phyloP scores from a whole-genome alignment of 2,888 invertebrate species.

The Lasioglossum figueresi region DNA sequence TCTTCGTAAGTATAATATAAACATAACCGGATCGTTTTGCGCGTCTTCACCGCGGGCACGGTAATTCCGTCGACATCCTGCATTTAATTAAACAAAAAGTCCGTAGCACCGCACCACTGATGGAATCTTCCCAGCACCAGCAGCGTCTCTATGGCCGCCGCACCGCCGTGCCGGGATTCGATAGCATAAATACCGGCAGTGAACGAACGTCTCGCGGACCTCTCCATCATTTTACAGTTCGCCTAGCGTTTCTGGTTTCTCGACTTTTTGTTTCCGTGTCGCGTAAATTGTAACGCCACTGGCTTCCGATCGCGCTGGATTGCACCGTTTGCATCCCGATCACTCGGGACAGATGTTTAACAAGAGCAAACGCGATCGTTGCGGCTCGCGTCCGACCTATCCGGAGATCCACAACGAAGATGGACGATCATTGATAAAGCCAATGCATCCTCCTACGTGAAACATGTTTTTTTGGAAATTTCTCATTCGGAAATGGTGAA shows the following conservation, averaged over 20 bases:
- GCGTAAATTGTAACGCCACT: slow-evolving; percentile 38
- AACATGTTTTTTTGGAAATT: no score
- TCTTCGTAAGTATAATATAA: slow-evolving; percentile 42
- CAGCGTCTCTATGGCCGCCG: not conserved
- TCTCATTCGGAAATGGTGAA: no score
- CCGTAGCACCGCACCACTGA: not conserved
- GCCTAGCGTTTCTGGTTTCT: not conserved
- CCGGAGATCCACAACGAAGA: not conserved
- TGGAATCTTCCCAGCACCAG: slow-evolving; percentile 20
- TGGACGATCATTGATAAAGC: slow-evolving; percentile 27
- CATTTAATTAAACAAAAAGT: slow-evolving; percentile 51
- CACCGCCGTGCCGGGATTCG: slow-evolving; percentile 26
- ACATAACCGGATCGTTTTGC: slow-evolving; percentile 28
- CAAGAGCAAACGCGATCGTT: not conserved
- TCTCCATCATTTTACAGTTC: slow-evolving; percentile 1
- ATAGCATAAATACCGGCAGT: slow-evolving; percentile 36
- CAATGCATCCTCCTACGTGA: no score
- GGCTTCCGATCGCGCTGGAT: slow-evolving; percentile 33
- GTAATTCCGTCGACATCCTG: slow-evolving; percentile 43
- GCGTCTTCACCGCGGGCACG: slow-evolving; percentile 8
- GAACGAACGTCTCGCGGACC: not conserved
- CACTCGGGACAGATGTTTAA: not conserved
- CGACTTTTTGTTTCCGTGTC: not conserved
- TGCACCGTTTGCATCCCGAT: slow-evolving; percentile 25
- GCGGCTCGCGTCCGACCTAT: not conserved